These are phyloP conservation scores for Spheniscus humboldti DNA, from an alignment of 2,797 vertebrate species.

Conservation along the genomic window DNA sequence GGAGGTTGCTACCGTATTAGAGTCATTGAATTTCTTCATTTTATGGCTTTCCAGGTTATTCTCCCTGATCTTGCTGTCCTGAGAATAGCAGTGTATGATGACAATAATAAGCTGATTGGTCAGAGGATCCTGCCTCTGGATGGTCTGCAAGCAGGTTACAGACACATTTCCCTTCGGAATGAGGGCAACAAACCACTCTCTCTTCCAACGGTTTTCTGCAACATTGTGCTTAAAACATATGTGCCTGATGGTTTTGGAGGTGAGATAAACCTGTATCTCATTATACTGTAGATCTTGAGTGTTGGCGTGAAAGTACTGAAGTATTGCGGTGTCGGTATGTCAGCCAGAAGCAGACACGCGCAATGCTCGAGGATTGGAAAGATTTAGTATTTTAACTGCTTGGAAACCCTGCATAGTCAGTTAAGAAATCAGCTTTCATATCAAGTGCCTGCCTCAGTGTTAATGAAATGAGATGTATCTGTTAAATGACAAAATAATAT, in stretches of 20 bases:
- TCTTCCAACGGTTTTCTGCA: constrained; percentile 96
- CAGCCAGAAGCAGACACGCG: rapidly evolving
- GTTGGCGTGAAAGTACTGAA: background rate
- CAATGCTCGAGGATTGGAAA: background rate
- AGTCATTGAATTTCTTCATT: background rate
- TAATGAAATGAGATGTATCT: background rate
- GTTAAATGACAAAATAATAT: background rate
- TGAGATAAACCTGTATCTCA: constrained; percentile 58
- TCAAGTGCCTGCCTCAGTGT: background rate
- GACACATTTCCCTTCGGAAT: constrained; percentile 96
- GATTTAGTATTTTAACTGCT: background rate
- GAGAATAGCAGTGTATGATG: constrained; percentile 95
- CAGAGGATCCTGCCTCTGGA: constrained; percentile 96
- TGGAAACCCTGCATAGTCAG: background rate
- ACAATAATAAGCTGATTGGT: constrained; percentile 96
- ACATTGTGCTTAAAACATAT: constrained; percentile 98
- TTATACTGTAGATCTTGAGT: background rate
- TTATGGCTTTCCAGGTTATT: constrained; percentile 83
- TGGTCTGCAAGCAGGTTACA: constrained; percentile 95
- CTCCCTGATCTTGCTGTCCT: constrained; percentile 95
- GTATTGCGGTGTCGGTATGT: background rate
- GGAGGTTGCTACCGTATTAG: background rate
- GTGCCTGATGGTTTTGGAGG: constrained; percentile 98
- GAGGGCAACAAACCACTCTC: constrained; percentile 98
- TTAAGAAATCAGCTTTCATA: background rate